These are phyloP conservation scores for Dynastes grantii DNA, from an alignment of 2,888 invertebrate species.

Conservation along the genomic window DNA sequence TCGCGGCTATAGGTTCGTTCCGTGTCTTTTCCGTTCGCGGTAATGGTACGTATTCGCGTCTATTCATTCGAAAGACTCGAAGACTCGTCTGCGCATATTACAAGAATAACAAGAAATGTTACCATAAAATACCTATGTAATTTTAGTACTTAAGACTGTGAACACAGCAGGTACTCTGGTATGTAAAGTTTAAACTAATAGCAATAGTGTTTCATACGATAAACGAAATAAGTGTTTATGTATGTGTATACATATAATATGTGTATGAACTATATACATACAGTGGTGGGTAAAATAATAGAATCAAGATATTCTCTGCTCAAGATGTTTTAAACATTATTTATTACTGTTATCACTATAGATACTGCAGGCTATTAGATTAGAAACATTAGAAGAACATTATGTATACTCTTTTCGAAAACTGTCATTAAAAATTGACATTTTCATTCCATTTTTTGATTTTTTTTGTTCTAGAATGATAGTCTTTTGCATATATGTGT, in stretches of 20 bases:
- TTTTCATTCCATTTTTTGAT: too few species aligned
- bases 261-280: too few species aligned
- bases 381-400: too few species aligned
- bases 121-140: slow-evolving; percentile 62
- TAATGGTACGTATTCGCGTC: background rate
- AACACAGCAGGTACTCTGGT: slow-evolving; percentile 63
- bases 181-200: slow-evolving; percentile 53
- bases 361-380: too few species aligned
- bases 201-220: background rate
- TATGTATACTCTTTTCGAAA: too few species aligned
- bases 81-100: slow-evolving; percentile 1
- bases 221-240: background rate
- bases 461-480: too few species aligned
- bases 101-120: slow-evolving; percentile 59
- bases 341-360: too few species aligned
- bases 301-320: too few species aligned
- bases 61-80: slow-evolving; percentile 1
- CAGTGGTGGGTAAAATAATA: too few species aligned
- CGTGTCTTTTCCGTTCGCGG: slow-evolving; percentile 25
- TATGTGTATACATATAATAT: background rate
- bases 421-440: too few species aligned
- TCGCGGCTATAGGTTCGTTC: slow-evolving; percentile 1
- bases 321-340: too few species aligned
- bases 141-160: slow-evolving; percentile 62
- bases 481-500: too few species aligned